Percentiles rank a stretch among this genome's conserved stretches.
Conservation (phyloP, 2,888 invertebrate genomes). For the Drosophila infuscata region DNA sequence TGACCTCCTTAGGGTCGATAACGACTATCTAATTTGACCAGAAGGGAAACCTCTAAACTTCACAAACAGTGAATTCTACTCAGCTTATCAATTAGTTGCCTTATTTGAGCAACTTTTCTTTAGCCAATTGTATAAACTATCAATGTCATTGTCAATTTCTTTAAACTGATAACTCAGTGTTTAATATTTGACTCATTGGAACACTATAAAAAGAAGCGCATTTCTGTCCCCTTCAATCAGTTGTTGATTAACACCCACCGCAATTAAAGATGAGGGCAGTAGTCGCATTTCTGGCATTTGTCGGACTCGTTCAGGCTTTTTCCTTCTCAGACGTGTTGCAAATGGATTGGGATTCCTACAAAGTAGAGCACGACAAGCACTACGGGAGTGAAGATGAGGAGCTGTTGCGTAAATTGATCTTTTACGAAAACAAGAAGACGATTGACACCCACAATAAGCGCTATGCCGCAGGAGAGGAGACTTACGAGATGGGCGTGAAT, state of each 20-base stretch:
- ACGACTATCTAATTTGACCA: neutral
- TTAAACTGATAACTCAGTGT: slow-evolving; percentile 3
- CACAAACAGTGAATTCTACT: neutral
- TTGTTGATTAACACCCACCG: neutral
- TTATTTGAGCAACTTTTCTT: neutral
- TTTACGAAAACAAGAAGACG: slow-evolving; percentile 92
- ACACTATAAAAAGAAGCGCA: slow-evolving; percentile 14
- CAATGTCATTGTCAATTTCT: neutral
- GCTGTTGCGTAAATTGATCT: slow-evolving; percentile 93
- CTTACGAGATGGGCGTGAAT: slow-evolving; percentile 90
- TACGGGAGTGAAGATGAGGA: slow-evolving; percentile 91
- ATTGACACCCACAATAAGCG: slow-evolving; percentile 93
- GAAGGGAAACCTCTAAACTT: neutral
- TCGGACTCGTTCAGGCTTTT: slow-evolving; percentile 1
- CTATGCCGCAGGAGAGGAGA: slow-evolving; percentile 88
- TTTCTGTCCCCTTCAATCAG: neutral
- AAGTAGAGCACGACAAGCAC: slow-evolving; percentile 87
- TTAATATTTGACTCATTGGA: neutral
- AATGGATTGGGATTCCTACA: slow-evolving; percentile 42
- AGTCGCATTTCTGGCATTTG: slow-evolving; percentile 17
- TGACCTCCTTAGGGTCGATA: neutral
- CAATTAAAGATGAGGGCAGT: slow-evolving; percentile 13
- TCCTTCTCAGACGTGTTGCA: slow-evolving; percentile 15
- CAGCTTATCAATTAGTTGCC: neutral
- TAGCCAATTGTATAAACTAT: neutral